Base-by-base conservation (phyloP, 2,113 vertebrate species). In the Cavia porcellus region DNA sequence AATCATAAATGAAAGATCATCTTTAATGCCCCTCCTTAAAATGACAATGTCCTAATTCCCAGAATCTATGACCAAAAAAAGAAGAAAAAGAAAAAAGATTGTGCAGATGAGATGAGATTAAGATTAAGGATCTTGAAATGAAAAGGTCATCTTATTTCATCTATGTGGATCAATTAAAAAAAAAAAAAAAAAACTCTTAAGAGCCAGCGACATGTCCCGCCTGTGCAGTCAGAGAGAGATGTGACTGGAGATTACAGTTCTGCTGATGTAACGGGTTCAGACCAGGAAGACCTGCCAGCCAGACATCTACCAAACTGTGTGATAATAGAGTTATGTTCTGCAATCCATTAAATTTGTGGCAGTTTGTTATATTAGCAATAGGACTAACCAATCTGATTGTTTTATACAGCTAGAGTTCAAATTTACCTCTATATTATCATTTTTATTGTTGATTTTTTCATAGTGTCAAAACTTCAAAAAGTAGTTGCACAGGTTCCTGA, bases 361-460 rank as follows among this genome's bases (percentile, higher is more conserved):
- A 80, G 52, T 94, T 57, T 86, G 68, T 66, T 85, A 61, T 61
- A 42, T 9, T 1, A 89, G 50, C 24, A 88, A 59, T 61, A 81
- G n/a, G 52, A 92, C 1, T 35, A 55, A 28, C 17, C 1, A 57
- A n/a, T 25, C 24, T 86, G 61, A 57, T 42, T n/a, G 1, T 50
- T 57, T 57, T 50, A n/a, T 57, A 81, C 28, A 47, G 25, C 82
- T 25, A 64, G 35, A 94, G 10, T 85, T 86, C 57, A 86, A 52
- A 85, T 96, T 83, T 81, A 52, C 19, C 35, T 90, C 35, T 20
- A 35, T 47, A n/a, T 66, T 74, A 85, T 74, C 9, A 42, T 75
- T 94, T 85, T 42, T 86, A 81, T 74, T 74, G 28, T 24, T 82
- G 11, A 89, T 89, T 85, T 35, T 92, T 35, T 59, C 72, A 81